Conservation (phyloP, 1,140 invertebrate species). For the Cepaea nemoralis region DNA sequence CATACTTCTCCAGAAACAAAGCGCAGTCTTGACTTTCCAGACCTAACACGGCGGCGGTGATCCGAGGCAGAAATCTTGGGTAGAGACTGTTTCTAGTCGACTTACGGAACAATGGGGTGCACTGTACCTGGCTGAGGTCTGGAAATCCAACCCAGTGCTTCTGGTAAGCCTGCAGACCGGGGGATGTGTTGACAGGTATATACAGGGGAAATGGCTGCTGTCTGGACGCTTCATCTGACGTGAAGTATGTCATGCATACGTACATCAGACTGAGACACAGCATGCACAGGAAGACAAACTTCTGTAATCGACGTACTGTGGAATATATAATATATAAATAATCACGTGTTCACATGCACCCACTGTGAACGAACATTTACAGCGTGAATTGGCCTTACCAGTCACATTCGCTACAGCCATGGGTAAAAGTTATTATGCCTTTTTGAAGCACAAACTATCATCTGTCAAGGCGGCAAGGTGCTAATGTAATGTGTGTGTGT, state of each 20-base stretch:
- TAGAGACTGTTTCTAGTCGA: neutral
- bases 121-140: neutral
- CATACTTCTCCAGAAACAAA: conserved; percentile 19
- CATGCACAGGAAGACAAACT: neutral
- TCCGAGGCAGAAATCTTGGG: neutral
- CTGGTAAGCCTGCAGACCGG: neutral
- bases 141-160: conserved; percentile 22
- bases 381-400: no score
- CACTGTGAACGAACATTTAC: no score
- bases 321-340: neutral
- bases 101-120: neutral
- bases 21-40: conserved; percentile 11
- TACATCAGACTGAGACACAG: neutral
- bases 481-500: no score
- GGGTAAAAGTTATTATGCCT: no score
- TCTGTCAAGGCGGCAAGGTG: no score
- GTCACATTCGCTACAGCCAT: no score
- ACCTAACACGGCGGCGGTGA: neutral
- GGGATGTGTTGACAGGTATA: neutral
- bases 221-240: neutral
- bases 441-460: no score
- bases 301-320: neutral
- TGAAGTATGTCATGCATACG: neutral
- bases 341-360: no score
- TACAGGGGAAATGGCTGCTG: neutral